phyloP scores from a whole-genome alignment of 2,797 vertebrate species.

The Halcyon chelicuti region DNA sequence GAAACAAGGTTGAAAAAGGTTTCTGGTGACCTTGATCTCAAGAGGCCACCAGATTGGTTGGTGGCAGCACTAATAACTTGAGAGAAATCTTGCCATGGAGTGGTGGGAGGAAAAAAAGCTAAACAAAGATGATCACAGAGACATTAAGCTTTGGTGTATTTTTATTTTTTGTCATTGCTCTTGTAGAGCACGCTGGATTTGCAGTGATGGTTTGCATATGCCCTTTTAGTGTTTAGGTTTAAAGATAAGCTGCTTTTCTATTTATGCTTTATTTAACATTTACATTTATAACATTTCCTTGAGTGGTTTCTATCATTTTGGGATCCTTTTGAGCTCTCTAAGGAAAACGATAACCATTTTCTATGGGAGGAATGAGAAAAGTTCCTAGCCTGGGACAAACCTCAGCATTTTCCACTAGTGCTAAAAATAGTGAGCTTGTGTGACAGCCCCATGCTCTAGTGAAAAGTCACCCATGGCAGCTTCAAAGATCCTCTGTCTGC shows the following conservation, averaged over 20 bases:
- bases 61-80: neutral
- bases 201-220: constrained; percentile 47
- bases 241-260: constrained; percentile 51
- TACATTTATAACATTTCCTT: constrained; percentile 3
- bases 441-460: neutral
- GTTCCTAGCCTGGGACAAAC: neutral
- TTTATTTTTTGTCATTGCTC: constrained; percentile 1
- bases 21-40: constrained; percentile 30
- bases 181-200: neutral
- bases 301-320: constrained; percentile 50
- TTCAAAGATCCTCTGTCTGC: neutral
- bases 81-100: neutral
- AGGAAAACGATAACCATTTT: constrained; percentile 4
- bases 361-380: neutral
- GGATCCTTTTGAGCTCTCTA: neutral
- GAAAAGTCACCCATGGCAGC: neutral
- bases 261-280: constrained; percentile 44
- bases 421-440: neutral
- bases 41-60: neutral
- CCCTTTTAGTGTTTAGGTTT: constrained; percentile 49
- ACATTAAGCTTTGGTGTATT: neutral
- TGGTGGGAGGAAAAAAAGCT: neutral
- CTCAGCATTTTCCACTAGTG: neutral
- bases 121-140: neutral
- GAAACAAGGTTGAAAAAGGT: neutral